Conservation (phyloP, 1,140 invertebrate genomes). For the Pogonomyrmex californicus region DNA sequence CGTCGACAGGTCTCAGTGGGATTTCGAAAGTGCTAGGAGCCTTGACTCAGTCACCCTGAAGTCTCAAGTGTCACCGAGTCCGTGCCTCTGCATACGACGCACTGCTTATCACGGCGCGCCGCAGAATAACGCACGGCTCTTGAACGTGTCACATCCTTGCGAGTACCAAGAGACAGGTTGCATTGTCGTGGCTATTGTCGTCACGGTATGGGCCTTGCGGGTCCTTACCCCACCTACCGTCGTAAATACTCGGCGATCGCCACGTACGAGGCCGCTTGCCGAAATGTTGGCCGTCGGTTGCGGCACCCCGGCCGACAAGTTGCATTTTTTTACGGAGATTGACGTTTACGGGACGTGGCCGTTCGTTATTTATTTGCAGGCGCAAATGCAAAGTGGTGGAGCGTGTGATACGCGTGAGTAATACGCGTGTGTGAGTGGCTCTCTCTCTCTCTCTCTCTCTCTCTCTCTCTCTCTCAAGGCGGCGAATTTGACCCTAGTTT, state of each 20-base stretch:
- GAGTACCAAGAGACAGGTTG: slow-evolving; percentile 49
- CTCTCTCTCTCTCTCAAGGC: not conserved
- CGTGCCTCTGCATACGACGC: slow-evolving; percentile 63
- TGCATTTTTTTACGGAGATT: slow-evolving; percentile 67
- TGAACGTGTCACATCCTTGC: slow-evolving; percentile 1
- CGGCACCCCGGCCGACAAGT: slow-evolving; percentile 15
- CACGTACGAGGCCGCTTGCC: slow-evolving; percentile 36
- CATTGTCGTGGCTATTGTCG: slow-evolving; percentile 53
- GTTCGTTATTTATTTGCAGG: slow-evolving; percentile 65
- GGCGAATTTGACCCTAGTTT: slow-evolving; percentile 41
- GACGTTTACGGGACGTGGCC: slow-evolving; percentile 65
- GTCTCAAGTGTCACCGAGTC: slow-evolving; percentile 67
- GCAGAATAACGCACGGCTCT: slow-evolving; percentile 15
- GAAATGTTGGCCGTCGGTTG: slow-evolving; percentile 48
- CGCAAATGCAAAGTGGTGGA: not conserved
- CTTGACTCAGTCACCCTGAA: slow-evolving; percentile 81
- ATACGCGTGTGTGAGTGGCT: not conserved
- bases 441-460: too few species aligned
- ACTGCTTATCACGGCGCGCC: slow-evolving; percentile 41
- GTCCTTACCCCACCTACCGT: not conserved
- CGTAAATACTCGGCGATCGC: slow-evolving; percentile 65
- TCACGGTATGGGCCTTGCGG: not conserved
- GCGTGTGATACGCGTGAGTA: not conserved
- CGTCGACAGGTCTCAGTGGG: not conserved
- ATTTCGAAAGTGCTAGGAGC: slow-evolving; percentile 57